Percentiles rank a stretch among this genome's conserved stretches.
These are phyloP conservation scores for Calosoma granatense DNA, from an alignment of 1,140 invertebrate species.

Conservation along the genomic window DNA sequence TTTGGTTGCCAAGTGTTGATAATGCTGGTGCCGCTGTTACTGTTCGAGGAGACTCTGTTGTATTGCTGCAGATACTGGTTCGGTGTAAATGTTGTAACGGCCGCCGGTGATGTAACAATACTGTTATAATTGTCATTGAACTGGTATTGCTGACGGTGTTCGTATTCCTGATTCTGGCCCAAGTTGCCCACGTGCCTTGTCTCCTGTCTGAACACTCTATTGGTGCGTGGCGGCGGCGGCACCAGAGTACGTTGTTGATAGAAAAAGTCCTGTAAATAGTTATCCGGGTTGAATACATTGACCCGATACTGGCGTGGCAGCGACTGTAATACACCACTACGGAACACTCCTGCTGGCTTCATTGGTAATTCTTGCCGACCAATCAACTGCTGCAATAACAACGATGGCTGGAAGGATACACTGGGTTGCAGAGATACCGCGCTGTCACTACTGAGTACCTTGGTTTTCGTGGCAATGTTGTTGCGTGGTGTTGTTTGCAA, in stretches of 20 bases:
- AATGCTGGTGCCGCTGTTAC: conserved; percentile 4
- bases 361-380: conserved; percentile 28
- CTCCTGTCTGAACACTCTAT: conserved; percentile 39
- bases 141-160: conserved; percentile 19
- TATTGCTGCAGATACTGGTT: neutral
- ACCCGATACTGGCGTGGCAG: neutral
- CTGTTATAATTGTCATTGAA: conserved; percentile 22
- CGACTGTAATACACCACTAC: conserved; percentile 13
- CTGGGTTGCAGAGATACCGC: conserved; percentile 39
- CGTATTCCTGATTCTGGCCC: conserved; percentile 18
- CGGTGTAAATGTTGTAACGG: conserved; percentile 13
- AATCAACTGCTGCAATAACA: neutral
- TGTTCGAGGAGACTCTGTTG: neutral
- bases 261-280: conserved; percentile 5
- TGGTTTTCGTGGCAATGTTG: no score
- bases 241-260: neutral
- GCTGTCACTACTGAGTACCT: no score
- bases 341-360: conserved; percentile 27
- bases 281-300: neutral
- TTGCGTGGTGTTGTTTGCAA: conserved; percentile 23
- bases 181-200: conserved; percentile 35
- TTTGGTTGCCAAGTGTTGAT: conserved; percentile 18
- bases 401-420: conserved; percentile 32
- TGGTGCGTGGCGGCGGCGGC: conserved; percentile 18
- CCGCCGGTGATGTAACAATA: no score